Percentiles rank a stretch among this genome's conserved stretches.
Evolutionary conservation across 2,888 invertebrate genomes (phyloP).

Genomic region (Teinopalpus imperialis): DNA sequence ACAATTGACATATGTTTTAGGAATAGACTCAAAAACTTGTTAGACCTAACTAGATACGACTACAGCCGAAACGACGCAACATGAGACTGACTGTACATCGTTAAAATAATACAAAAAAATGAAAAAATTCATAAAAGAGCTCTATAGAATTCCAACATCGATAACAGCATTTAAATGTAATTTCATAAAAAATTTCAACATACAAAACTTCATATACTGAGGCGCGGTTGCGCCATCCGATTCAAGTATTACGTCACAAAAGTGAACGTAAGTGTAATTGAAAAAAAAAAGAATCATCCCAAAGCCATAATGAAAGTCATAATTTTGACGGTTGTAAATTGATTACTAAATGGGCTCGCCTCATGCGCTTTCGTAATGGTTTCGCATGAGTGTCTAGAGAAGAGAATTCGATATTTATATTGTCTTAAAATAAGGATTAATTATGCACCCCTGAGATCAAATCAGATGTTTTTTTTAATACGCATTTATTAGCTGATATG

Average conservation of each 20-base stretch:
- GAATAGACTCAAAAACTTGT: too few species aligned
- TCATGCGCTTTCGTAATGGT: conserved; percentile 1
- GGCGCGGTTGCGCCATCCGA: not conserved
- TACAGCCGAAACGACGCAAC: too few species aligned
- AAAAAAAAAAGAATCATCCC: conserved; percentile 4
- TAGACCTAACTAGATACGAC: too few species aligned
- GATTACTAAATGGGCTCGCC: not conserved
- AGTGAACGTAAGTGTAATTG: conserved; percentile 13
- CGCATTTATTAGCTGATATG: too few species aligned
- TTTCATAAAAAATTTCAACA: not conserved
- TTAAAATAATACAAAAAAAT: too few species aligned
- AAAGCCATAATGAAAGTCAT: conserved; percentile 13
- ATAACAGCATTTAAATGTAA: not conserved
- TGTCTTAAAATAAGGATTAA: too few species aligned
- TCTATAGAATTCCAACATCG: not conserved
- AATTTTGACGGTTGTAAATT: not conserved
- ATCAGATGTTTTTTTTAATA: too few species aligned
- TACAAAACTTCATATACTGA: not conserved
- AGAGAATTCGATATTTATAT: too few species aligned
- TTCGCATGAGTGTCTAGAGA: not conserved
- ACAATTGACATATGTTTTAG: too few species aligned
- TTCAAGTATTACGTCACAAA: conserved; percentile 1
- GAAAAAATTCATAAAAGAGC: too few species aligned
- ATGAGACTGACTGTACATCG: too few species aligned
- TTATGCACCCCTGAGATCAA: too few species aligned